Percentiles rank a stretch among this genome's conserved stretches.
These are phyloP conservation scores for Nephotettix cincticeps DNA, from an alignment of 1,140 invertebrate species.

Conservation along the genomic window DNA sequence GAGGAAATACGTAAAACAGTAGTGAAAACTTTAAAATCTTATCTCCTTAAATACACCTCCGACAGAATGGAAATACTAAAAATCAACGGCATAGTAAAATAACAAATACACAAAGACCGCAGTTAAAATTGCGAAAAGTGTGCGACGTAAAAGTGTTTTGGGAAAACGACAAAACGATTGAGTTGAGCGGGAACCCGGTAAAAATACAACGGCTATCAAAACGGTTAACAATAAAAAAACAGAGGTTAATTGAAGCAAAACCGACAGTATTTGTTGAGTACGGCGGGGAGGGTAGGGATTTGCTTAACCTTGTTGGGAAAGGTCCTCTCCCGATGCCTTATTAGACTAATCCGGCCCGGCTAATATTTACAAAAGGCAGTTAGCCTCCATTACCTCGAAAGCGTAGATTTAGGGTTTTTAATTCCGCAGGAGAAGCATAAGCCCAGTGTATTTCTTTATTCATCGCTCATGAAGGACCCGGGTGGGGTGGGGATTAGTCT, in stretches of 20 bases:
- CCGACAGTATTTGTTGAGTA: background rate
- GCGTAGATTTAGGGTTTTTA: conserved; percentile 1
- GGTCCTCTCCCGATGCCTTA: background rate
- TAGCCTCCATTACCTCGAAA: conserved; percentile 21
- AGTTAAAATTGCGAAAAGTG: too few relatives aligned
- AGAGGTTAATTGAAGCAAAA: conserved; percentile 10
- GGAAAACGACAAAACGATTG: background rate
- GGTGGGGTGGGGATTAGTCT: conserved; percentile 23
- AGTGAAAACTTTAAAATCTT: too few relatives aligned
- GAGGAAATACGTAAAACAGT: too few relatives aligned
- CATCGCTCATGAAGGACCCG: conserved; percentile 20
- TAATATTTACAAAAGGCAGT: conserved; percentile 23
- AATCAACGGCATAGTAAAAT: too few relatives aligned
- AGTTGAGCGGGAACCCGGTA: background rate
- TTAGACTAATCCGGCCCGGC: background rate
- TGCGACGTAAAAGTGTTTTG: too few relatives aligned
- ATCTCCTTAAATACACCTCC: too few relatives aligned
- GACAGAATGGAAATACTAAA: too few relatives aligned
- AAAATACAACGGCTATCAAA: background rate
- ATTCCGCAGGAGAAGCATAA: conserved; percentile 5
- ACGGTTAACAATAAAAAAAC: conserved; percentile 10
- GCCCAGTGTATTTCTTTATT: conserved; percentile 28
- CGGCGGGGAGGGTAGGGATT: background rate
- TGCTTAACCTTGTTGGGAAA: background rate
- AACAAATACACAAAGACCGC: too few relatives aligned